These are phyloP conservation scores for Lasioglossum pauxillum DNA, from an alignment of 2,888 invertebrate species.

Conservation along the genomic window DNA sequence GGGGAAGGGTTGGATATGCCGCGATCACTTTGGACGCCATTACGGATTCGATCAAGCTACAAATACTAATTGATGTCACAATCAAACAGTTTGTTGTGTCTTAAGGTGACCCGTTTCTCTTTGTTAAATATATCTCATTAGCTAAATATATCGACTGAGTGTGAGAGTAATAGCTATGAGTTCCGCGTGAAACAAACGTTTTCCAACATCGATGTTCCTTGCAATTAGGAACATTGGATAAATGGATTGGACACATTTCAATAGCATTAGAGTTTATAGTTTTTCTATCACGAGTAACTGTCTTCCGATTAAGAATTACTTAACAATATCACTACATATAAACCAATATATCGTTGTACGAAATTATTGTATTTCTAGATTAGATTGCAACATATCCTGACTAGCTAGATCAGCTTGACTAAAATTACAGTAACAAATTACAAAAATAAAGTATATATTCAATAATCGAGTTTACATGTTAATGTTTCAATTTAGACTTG, in stretches of 20 bases:
- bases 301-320: neutral
- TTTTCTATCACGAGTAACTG: neutral
- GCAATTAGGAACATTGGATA: neutral
- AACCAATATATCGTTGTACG: neutral
- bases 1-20: neutral
- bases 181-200: conserved; percentile 12
- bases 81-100: conserved; percentile 63
- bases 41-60: conserved; percentile 33
- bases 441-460: neutral
- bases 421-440: neutral
- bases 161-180: conserved; percentile 33
- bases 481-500: neutral
- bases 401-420: neutral
- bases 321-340: neutral
- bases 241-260: neutral
- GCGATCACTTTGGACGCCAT: neutral
- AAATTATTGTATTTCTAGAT: neutral
- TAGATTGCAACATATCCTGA: neutral
- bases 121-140: conserved; percentile 65
- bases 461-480: neutral
- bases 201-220: neutral
- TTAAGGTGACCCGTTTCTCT: conserved; percentile 63
- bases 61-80: conserved; percentile 59
- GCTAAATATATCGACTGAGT: conserved; percentile 61
- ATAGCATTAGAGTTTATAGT: neutral